Percentiles rank a stretch among this genome's conserved stretches.
Conservation (phyloP, 2,113 vertebrate genomes). For the Chlorodrepanis virens region DNA sequence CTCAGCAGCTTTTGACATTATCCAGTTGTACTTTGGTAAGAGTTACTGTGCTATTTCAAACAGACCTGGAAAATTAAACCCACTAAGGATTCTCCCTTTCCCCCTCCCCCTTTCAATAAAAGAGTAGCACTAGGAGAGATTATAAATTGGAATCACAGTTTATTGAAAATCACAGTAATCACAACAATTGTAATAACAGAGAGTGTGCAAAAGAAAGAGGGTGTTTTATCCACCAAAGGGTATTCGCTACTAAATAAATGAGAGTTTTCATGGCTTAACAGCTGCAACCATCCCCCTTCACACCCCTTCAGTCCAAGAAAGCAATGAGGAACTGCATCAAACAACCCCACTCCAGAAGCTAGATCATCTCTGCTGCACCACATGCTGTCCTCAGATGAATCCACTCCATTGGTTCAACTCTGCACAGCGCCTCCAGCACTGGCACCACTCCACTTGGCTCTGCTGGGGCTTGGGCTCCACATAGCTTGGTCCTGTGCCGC, state of each 20-base stretch:
- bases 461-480: too few relatives aligned
- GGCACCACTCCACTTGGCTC: too few relatives aligned
- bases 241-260: neutral
- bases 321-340: too few relatives aligned
- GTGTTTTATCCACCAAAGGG: neutral
- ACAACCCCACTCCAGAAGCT: too few relatives aligned
- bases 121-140: neutral
- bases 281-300: neutral
- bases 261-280: neutral
- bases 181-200: neutral
- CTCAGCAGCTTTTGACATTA: neutral
- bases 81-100: neutral
- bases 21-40: neutral
- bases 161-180: neutral
- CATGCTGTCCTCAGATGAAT: too few relatives aligned
- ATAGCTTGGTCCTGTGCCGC: too few relatives aligned
- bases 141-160: neutral
- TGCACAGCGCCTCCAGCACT: too few relatives aligned
- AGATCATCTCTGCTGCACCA: too few relatives aligned
- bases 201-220: neutral
- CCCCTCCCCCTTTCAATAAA: accelerated
- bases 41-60: neutral
- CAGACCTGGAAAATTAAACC: neutral
- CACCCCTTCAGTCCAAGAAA: too few relatives aligned
- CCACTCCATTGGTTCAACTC: too few relatives aligned